These are phyloP conservation scores for Mastomys coucha DNA, from an alignment of 2,113 vertebrate genomes.

Conservation along the genomic window DNA sequence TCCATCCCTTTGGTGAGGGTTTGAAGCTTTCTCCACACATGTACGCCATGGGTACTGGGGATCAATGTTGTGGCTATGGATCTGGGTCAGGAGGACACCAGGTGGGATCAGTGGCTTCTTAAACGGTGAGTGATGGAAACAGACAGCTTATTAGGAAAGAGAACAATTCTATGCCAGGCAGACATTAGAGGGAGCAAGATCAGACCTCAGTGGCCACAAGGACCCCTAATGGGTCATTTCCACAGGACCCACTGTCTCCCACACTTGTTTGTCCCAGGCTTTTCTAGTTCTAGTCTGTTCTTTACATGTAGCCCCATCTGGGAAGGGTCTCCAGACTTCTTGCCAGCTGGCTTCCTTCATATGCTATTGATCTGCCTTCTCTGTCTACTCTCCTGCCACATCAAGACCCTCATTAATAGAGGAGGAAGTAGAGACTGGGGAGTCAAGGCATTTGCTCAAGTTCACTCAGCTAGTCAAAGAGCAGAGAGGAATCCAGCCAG, in stretches of 20 bases:
- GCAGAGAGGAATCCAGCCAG: too few relatives aligned
- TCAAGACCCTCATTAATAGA: not conserved
- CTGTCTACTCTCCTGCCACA: too few relatives aligned
- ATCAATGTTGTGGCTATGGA: not conserved
- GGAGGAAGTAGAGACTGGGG: not conserved
- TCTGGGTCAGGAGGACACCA: not conserved
- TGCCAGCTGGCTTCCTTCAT: not conserved
- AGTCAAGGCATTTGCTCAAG: not conserved
- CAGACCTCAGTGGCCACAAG: not conserved
- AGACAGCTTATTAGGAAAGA: not conserved
- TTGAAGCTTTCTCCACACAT: not conserved
- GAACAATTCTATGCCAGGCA: not conserved
- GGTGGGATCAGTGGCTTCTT: not conserved
- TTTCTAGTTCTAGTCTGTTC: not conserved
- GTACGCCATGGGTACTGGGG: not conserved
- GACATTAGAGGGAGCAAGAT: not conserved
- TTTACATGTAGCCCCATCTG: not conserved
- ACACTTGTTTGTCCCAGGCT: too few relatives aligned
- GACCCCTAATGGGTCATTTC: not conserved
- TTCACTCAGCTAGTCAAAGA: not conserved
- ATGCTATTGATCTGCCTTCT: not conserved
- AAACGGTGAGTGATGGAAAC: not conserved
- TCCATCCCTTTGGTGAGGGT: too few relatives aligned
- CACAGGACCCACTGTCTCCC: not conserved
- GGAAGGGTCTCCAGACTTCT: not conserved